phyloP scores from a whole-genome alignment of 2,113 vertebrate species.

The Elephantulus edwardii region DNA sequence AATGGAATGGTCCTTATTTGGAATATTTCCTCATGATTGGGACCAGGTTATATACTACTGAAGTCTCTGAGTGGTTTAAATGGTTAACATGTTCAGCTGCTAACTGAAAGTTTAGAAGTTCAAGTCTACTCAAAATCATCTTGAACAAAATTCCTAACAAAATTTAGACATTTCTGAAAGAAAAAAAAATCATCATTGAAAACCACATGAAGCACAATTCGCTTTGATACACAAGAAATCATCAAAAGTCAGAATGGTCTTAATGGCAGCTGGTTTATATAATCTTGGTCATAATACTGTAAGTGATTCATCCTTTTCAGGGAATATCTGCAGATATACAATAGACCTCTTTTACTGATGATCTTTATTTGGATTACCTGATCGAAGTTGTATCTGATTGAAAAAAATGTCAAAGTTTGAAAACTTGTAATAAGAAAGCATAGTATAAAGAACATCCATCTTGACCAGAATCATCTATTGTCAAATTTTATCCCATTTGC shows the following conservation, averaged over 20 bases:
- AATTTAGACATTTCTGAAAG: too few species aligned
- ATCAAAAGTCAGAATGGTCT: too few species aligned
- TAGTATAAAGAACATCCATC: not conserved
- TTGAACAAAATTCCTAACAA: too few species aligned
- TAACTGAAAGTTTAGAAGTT: too few species aligned
- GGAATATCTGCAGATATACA: not conserved
- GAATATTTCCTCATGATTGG: not conserved
- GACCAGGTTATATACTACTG: not conserved
- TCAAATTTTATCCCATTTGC: constrained; percentile 6
- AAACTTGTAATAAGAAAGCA: not conserved
- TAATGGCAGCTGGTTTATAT: not conserved
- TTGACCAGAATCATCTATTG: not conserved
- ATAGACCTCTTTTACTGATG: not conserved
- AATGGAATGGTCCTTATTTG: too few species aligned
- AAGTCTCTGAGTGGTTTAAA: too few species aligned
- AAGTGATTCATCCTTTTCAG: not conserved
- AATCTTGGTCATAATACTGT: not conserved
- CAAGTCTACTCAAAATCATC: too few species aligned
- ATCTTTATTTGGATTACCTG: not conserved
- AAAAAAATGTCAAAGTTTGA: not conserved
- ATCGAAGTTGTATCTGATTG: not conserved
- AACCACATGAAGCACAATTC: too few species aligned
- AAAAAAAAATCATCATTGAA: too few species aligned
- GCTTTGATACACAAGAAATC: too few species aligned
- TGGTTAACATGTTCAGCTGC: too few species aligned